These are phyloP conservation scores for Callaeas wilsoni DNA, from an alignment of 2,113 vertebrate species.

Conservation along the genomic window DNA sequence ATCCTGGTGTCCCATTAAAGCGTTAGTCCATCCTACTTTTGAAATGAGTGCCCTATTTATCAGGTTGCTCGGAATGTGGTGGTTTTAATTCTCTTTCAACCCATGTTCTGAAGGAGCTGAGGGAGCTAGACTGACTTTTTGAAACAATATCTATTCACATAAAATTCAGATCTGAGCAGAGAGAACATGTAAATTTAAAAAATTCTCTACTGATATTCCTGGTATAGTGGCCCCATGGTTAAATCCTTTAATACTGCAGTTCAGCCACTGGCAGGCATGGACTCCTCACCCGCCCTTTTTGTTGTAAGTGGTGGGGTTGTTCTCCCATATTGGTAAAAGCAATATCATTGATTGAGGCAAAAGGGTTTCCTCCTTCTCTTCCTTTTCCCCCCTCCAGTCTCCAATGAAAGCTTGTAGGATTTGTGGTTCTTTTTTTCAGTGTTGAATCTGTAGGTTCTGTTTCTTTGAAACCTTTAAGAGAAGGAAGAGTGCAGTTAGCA, in stretches of 20 bases:
- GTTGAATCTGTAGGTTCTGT: not conserved
- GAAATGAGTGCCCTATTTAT: not conserved
- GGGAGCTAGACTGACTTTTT: not conserved
- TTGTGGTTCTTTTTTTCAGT: not conserved
- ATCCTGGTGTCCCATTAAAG: not conserved
- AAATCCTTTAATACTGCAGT: not conserved
- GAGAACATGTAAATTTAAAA: not conserved
- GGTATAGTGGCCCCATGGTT: fast-evolving
- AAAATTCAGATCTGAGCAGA: not conserved
- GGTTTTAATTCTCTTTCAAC: not conserved
- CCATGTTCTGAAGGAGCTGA: not conserved
- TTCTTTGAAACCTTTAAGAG: not conserved
- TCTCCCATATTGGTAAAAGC: not conserved
- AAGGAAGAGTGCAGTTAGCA: not conserved
- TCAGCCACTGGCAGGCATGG: not conserved
- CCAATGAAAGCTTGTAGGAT: not conserved
- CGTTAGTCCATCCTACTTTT: not conserved
- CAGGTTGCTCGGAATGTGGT: not conserved
- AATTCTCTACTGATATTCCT: not conserved
- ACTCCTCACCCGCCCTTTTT: not conserved
- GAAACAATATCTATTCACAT: not conserved
- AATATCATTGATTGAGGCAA: not conserved
- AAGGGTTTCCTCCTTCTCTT: not conserved
- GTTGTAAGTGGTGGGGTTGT: fast-evolving
- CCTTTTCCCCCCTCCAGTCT: not conserved